Percentiles rank a stretch among this genome's conserved stretches.
Conservation (phyloP, 2,113 vertebrate genomes). For the Tupaia chinensis region DNA sequence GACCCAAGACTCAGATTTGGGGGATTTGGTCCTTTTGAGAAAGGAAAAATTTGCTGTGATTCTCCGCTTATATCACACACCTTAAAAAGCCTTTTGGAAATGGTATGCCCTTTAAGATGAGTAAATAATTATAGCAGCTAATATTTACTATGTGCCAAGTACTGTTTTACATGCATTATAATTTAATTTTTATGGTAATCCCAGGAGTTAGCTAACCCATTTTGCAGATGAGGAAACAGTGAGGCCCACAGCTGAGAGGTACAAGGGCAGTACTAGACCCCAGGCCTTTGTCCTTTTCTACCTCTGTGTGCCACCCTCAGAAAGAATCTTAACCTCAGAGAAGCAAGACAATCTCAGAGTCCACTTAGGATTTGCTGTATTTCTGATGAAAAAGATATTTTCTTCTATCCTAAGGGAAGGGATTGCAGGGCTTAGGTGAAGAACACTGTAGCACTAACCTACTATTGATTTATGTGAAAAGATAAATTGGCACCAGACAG, state of each 20-base stretch:
- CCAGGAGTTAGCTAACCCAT: background rate
- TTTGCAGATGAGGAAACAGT: background rate
- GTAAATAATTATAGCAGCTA: background rate
- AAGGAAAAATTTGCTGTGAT: background rate
- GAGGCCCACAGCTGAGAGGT: background rate
- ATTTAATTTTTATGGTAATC: background rate
- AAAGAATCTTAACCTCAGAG: background rate
- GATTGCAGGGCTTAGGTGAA: constrained; percentile 61
- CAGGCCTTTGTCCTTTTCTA: background rate
- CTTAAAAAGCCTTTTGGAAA: constrained; percentile 26
- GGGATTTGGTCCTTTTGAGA: background rate
- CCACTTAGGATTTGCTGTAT: background rate
- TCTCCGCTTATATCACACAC: background rate
- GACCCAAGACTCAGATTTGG: background rate
- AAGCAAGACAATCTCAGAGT: background rate
- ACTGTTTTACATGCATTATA: background rate
- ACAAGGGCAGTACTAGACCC: background rate
- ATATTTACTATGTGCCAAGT: background rate
- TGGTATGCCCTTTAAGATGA: background rate
- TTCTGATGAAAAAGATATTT: constrained; percentile 48
- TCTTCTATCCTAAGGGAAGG: constrained; percentile 28
- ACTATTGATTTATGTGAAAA: constrained; percentile 67
- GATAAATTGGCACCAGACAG: constrained; percentile 75
- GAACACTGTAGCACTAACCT: constrained; percentile 32
- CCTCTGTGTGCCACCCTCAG: background rate